Evolutionary conservation across 2,113 vertebrate genomes (phyloP).

Genomic region (Poecilia latipinna): DNA sequence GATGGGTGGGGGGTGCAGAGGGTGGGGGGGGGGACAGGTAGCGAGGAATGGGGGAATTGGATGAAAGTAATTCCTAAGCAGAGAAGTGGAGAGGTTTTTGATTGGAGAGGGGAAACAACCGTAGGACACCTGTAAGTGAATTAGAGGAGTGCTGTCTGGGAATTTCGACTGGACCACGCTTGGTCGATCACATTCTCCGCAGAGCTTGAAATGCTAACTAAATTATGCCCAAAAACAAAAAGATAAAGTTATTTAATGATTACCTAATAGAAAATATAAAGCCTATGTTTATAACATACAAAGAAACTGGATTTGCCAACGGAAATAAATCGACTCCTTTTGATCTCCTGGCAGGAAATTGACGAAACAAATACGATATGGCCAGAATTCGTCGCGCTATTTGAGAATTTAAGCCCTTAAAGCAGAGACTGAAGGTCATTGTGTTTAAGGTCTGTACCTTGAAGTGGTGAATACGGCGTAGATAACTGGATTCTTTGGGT

Average conservation of each 20-base stretch:
- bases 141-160: slow-evolving; percentile 63
- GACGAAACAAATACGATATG: slow-evolving; percentile 47
- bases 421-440: not conserved
- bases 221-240: slow-evolving; percentile 38
- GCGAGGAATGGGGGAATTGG: slow-evolving; percentile 24
- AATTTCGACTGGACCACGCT: slow-evolving; percentile 42
- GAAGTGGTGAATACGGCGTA: slow-evolving; percentile 98
- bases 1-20: slow-evolving; percentile 8
- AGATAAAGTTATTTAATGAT: slow-evolving; percentile 13
- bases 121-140: slow-evolving; percentile 74
- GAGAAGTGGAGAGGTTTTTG: slow-evolving; percentile 25
- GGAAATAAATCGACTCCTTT: slow-evolving; percentile 28
- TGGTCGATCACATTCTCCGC: slow-evolving; percentile 22
- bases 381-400: slow-evolving; percentile 16
- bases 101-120: slow-evolving; percentile 33
- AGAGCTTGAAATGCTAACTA: slow-evolving; percentile 45
- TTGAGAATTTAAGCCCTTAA: slow-evolving; percentile 7
- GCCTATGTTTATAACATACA: slow-evolving; percentile 39
- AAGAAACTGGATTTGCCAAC: not conserved
- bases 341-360: slow-evolving; percentile 58
- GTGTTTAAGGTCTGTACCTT: slow-evolving; percentile 83
- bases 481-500: slow-evolving; percentile 95
- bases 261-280: slow-evolving; percentile 39
- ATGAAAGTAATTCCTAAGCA: slow-evolving; percentile 64
- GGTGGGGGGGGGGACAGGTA: slow-evolving; percentile 69